A percentile compares a stretch with the other conserved stretches of the same genome.
phyloP scores from a whole-genome alignment of 2,113 vertebrate genomes.

The Steatornis caripensis region DNA sequence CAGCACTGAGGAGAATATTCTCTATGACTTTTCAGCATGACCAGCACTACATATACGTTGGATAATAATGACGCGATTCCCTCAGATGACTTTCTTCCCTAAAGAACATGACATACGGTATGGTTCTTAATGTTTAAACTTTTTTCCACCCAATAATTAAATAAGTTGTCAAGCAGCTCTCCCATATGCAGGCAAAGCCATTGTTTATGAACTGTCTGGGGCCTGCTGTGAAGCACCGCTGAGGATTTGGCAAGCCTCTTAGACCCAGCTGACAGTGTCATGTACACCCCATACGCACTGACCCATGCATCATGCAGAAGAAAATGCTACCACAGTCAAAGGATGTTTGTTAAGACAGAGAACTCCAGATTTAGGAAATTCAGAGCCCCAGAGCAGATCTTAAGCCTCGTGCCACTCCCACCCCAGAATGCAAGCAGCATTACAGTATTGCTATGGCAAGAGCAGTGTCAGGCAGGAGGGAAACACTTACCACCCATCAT shows the following conservation, averaged over 20 bases:
- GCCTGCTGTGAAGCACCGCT: not conserved
- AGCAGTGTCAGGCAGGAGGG: not conserved
- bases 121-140: not conserved
- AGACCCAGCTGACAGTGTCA: not conserved
- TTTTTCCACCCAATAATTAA: not conserved
- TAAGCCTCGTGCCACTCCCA: not conserved
- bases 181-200: not conserved
- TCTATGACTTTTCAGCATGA: not conserved
- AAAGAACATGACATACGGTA: not conserved
- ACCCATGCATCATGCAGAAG: not conserved
- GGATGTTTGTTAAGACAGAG: not conserved
- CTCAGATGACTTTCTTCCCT: not conserved
- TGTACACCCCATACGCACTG: not conserved
- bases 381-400: not conserved
- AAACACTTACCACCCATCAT: not conserved
- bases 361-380: not conserved
- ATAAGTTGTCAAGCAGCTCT: not conserved
- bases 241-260: not conserved
- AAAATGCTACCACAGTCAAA: not conserved
- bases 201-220: not conserved
- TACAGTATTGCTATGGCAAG: not conserved
- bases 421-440: not conserved
- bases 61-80: not conserved
- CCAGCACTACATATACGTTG: not conserved
- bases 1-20: not conserved